phyloP scores from a whole-genome alignment of 2,797 vertebrate species.

The Iguana delicatissima region DNA sequence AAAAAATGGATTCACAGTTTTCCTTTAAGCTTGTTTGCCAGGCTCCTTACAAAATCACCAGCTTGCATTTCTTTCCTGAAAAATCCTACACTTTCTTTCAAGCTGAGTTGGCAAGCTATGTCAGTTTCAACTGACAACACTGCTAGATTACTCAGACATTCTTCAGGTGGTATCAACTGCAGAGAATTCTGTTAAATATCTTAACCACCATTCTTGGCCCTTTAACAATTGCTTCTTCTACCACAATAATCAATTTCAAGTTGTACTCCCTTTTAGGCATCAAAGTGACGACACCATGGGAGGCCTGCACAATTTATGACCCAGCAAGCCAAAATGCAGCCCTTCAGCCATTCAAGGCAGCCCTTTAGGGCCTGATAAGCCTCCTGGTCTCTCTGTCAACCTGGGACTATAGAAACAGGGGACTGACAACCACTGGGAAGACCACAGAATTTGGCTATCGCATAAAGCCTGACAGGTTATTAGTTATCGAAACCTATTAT shows the following conservation, averaged over 20 bases:
- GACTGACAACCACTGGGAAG: not conserved
- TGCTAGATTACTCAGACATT: slow-evolving; percentile 13
- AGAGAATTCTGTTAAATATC: not conserved
- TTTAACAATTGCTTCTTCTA: not conserved
- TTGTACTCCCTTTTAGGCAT: not conserved
- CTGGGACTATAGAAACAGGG: not conserved
- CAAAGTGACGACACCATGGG: not conserved
- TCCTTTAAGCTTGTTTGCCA: not conserved
- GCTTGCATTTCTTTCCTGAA: not conserved
- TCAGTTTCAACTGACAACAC: slow-evolving; percentile 19
- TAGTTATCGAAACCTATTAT: not conserved
- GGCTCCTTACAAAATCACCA: not conserved
- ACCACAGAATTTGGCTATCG: not conserved
- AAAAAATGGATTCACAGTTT: not conserved
- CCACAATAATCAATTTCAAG: slow-evolving; percentile 6
- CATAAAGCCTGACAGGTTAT: not conserved
- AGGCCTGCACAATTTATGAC: not conserved
- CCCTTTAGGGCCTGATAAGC: not conserved
- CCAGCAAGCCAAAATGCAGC: not conserved
- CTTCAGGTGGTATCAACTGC: not conserved
- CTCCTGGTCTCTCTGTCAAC: not conserved
- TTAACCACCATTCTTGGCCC: not conserved
- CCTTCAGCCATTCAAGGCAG: not conserved
- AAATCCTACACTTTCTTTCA: slow-evolving; percentile 18
- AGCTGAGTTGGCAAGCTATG: slow-evolving; percentile 13